Base-by-base conservation (phyloP, 2,797 vertebrate genomes). In the Forpus xanthops region DNA sequence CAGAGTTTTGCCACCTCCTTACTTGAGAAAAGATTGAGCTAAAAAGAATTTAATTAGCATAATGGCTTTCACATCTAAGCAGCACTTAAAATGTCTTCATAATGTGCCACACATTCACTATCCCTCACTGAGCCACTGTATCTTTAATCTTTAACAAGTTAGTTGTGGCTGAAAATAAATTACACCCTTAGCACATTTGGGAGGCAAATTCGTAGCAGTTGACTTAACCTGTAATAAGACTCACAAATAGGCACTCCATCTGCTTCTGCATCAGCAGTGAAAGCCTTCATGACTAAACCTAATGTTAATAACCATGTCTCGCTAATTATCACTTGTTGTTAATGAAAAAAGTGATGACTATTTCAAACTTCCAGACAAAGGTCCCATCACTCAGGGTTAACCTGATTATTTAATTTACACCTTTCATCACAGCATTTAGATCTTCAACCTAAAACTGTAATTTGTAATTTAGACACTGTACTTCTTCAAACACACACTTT, bases 401-500 rank as follows among this genome's bases (percentile, higher is more conserved):
- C 91, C 96, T 90, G 92, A 98, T 97, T 97, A 97, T 98, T 97
- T 97, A 98, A 98, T 98, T 98, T 97, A 97, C 96, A 96, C 97
- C 89, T 96, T 97, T 96, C 87, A 94, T 96, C 92, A 91, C 83
- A 96, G 94, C 89, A 91, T 94, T 98, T 96, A 94, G 92, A 97
- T 96, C 92, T 93, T 83, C 96, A 96, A 92, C 73, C 83, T 94
- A 96, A 96, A 97, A 94, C 89, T 92, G 86, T 96, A 97, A 97
- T 97, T 97, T 96, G 91, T 94, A 93, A 96, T 95, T 95, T 89
- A 96, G 92, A 92, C 76, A 87, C 91, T n/a, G 37, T 23, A 44
- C 56, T 96, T 90, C 67, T 94, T 93, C 5, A 25, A 88, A 88
- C 52, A 82, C 56, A 60, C 50, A 15, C 21, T 68, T 96, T 66